Conservation (phyloP, 2,888 invertebrate genomes). For the Synanthedon vespiformis region DNA sequence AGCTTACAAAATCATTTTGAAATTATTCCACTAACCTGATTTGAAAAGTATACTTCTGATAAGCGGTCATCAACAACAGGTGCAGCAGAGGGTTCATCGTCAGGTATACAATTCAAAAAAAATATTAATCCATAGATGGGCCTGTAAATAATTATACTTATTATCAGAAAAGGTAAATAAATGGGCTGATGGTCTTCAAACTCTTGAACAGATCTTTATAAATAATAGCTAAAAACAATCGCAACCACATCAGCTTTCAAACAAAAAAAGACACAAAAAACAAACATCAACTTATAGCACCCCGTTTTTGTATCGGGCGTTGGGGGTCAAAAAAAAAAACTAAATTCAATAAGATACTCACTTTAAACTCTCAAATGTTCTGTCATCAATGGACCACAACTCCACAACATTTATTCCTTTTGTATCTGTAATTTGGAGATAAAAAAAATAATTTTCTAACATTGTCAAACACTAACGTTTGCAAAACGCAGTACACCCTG, state of each 20-base stretch:
- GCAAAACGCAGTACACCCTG: too few relatives aligned
- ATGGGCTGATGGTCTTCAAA: too few relatives aligned
- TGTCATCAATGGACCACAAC: conserved; percentile 93
- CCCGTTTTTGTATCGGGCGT: too few relatives aligned
- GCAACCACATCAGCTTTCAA: too few relatives aligned
- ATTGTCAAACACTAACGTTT: too few relatives aligned
- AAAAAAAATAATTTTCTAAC: not conserved
- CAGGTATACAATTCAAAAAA: conserved; percentile 94
- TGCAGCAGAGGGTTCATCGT: conserved; percentile 82
- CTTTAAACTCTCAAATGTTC: conserved; percentile 89
- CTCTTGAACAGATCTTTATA: too few relatives aligned
- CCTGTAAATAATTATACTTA: conserved; percentile 54
- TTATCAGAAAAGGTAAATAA: not conserved
- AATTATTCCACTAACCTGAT: conserved; percentile 76
- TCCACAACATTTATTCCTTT: conserved; percentile 98
- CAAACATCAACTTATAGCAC: too few relatives aligned
- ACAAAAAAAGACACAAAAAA: too few relatives aligned
- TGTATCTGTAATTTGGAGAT: conserved; percentile 74
- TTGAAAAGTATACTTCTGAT: conserved; percentile 97
- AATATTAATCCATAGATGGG: conserved; percentile 99
- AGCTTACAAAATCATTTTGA: not conserved
- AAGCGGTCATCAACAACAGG: conserved; percentile 84
- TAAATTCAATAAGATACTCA: conserved; percentile 38
- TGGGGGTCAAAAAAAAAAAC: too few relatives aligned
- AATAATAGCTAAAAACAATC: too few relatives aligned